Percentiles rank a stretch among this genome's conserved stretches.
Conservation (phyloP, 2,888 invertebrate genomes). For the Eupithecia inturbata region DNA sequence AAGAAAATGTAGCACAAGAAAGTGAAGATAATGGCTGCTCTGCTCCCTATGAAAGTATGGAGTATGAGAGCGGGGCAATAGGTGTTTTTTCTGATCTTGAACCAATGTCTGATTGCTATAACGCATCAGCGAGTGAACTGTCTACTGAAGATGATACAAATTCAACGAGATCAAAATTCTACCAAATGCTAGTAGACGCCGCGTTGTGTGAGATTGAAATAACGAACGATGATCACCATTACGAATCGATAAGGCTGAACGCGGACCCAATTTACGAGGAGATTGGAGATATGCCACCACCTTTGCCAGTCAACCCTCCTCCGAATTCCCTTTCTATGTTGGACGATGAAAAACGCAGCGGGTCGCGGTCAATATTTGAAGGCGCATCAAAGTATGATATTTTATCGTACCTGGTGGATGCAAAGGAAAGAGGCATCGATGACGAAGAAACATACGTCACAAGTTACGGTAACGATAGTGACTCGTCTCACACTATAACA, state of each 20-base stretch:
- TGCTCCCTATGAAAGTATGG: slow-evolving; percentile 90
- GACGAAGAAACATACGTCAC: slow-evolving; percentile 89
- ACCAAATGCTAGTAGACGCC: slow-evolving; percentile 89
- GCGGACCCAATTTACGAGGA: slow-evolving; percentile 92
- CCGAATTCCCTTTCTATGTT: slow-evolving; percentile 87
- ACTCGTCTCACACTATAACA: slow-evolving; percentile 80
- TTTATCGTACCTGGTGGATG: slow-evolving; percentile 94
- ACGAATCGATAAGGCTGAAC: slow-evolving; percentile 87
- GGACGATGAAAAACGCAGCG: slow-evolving; percentile 88
- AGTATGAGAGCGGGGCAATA: slow-evolving; percentile 85
- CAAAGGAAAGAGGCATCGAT: slow-evolving; percentile 89
- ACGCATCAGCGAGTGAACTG: slow-evolving; percentile 87
- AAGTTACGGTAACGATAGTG: slow-evolving; percentile 82
- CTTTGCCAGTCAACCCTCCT: slow-evolving; percentile 90
- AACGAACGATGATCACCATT: slow-evolving; percentile 87
- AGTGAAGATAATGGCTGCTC: slow-evolving; percentile 85
- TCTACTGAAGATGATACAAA: slow-evolving; percentile 87
- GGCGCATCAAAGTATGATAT: slow-evolving; percentile 95
- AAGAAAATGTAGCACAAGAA: slow-evolving; percentile 62
- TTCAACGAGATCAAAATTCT: slow-evolving; percentile 88
- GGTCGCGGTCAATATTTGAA: slow-evolving; percentile 89
- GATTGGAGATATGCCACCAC: slow-evolving; percentile 90
- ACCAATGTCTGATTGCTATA: slow-evolving; percentile 88
- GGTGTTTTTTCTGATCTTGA: slow-evolving; percentile 82
- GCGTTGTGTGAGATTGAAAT: slow-evolving; percentile 88